A percentile compares a stretch with the other conserved stretches of the same genome.
These are phyloP conservation scores for Sebastes alutus DNA, from an alignment of 2,797 vertebrate genomes.

Conservation along the genomic window DNA sequence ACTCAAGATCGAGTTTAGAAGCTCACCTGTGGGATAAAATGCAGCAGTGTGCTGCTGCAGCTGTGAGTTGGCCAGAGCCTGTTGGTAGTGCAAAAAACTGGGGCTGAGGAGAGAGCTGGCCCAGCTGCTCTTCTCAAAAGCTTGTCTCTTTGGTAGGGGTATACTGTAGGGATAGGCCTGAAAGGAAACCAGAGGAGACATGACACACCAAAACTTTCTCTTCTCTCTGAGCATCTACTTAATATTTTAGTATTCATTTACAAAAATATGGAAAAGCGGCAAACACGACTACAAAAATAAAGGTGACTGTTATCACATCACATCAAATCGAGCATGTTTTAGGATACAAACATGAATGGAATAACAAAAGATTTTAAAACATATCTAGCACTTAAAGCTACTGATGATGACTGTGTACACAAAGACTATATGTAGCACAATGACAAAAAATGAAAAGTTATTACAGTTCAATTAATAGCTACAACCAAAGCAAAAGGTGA, in stretches of 20 bases:
- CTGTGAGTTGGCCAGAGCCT: conserved; percentile 92
- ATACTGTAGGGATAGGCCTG: conserved; percentile 92
- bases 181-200: conserved; percentile 58
- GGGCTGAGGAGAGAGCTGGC: conserved; percentile 90
- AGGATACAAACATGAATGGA: conserved; percentile 56
- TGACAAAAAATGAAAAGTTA: conserved; percentile 83
- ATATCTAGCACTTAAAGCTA: conserved; percentile 55
- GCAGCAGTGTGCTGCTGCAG: conserved; percentile 86
- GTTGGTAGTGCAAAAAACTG: conserved; percentile 96
- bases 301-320: conserved; percentile 49
- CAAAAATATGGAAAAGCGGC: conserved; percentile 15
- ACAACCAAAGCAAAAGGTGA: conserved; percentile 99
- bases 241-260: conserved; percentile 32
- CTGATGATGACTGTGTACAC: conserved; percentile 64
- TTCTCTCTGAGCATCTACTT: conserved; percentile 5
- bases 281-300: conserved; percentile 52
- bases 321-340: conserved; percentile 45
- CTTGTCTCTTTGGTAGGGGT: conserved; percentile 97
- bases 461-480: conserved; percentile 89
- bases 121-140: conserved; percentile 94
- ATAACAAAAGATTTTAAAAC: conserved; percentile 44
- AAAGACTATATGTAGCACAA: conserved; percentile 69
- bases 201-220: conserved; percentile 9
- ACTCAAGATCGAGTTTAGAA: background rate
- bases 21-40: conserved; percentile 77